Evolutionary conservation across 2,113 vertebrate species (phyloP).

Genomic region (Globicephala melas): DNA sequence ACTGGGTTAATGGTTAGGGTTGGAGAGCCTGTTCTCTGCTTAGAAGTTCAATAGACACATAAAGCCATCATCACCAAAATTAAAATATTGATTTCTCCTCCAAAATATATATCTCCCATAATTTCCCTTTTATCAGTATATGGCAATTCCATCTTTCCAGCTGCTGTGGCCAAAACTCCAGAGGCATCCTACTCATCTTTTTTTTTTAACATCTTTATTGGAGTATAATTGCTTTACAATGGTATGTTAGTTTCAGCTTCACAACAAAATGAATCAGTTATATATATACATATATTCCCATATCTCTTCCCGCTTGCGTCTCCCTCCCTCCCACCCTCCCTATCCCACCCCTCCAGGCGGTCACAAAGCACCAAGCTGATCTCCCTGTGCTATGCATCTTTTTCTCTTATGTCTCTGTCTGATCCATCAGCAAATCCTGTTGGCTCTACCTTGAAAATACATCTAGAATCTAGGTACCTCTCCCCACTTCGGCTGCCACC

Average conservation of each 20-base stretch:
- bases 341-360: no score
- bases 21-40: neutral
- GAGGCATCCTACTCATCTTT: neutral
- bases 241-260: no score
- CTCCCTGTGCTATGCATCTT: neutral
- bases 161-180: neutral
- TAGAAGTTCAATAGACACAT: neutral
- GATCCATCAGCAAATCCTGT: neutral
- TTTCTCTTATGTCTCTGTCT: neutral
- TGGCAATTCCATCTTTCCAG: neutral
- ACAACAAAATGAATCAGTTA: no score
- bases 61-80: neutral
- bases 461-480: neutral
- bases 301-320: no score
- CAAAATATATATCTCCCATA: neutral
- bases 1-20: neutral
- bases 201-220: neutral
- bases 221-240: no score
- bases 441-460: neutral
- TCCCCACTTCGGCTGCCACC: neutral
- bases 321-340: no score
- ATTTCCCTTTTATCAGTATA: neutral
- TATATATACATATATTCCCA: no score
- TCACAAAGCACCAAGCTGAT: no score
- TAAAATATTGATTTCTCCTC: neutral